phyloP scores from a whole-genome alignment of 1,140 invertebrate species.

The Lamellibrachia luymesi region DNA sequence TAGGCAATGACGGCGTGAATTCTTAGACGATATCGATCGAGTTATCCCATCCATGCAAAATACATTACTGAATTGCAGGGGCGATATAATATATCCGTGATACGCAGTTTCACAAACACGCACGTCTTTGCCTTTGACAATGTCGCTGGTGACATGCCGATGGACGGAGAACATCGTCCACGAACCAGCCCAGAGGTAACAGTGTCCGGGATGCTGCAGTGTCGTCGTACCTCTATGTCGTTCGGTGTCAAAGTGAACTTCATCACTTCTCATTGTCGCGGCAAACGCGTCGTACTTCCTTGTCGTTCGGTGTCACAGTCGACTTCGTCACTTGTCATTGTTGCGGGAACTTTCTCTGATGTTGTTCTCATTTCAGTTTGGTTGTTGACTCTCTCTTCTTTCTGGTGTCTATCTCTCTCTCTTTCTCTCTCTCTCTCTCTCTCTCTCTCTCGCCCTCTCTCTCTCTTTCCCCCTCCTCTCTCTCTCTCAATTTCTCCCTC shows the following conservation, averaged over 20 bases:
- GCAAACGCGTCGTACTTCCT: neutral
- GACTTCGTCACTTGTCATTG: neutral
- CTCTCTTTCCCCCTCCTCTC: neutral
- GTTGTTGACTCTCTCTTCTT: neutral
- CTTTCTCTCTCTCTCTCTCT: neutral
- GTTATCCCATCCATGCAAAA: neutral
- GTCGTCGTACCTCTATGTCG: neutral
- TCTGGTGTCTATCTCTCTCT: neutral
- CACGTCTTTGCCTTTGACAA: neutral
- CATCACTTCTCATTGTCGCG: neutral
- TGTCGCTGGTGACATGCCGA: neutral
- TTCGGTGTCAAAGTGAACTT: neutral
- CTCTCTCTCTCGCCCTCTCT: neutral
- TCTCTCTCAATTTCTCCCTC: neutral
- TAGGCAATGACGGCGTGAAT: neutral
- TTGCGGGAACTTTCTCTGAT: neutral
- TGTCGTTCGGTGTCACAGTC: neutral
- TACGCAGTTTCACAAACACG: neutral
- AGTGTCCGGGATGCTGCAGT: neutral
- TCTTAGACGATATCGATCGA: neutral
- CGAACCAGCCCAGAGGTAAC: neutral
- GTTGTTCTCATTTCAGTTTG: neutral
- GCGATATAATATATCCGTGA: neutral
- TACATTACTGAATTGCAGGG: neutral
- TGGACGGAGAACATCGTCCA: neutral